Conservation (phyloP, 37 sponge, comb jelly and placozoan species). For the Ianthella basta region DNA sequence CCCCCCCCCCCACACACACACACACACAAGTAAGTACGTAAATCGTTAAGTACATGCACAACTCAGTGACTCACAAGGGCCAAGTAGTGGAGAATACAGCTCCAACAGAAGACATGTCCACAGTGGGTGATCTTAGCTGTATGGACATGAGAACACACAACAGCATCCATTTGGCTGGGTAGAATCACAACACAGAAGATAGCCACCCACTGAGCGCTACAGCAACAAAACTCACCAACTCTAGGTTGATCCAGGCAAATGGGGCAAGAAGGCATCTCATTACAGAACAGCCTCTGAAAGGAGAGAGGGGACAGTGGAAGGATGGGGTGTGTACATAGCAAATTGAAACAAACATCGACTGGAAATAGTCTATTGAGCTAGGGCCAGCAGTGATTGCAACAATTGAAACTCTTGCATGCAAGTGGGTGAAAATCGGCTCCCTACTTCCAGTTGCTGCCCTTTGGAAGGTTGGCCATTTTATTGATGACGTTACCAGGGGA, state of each 20-base stretch:
- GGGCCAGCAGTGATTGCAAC: too few species aligned
- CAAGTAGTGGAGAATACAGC: slow-evolving; percentile 82
- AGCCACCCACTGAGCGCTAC: too few species aligned
- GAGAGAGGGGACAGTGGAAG: background rate
- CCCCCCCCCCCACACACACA: background rate
- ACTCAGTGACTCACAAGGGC: slow-evolving; percentile 49
- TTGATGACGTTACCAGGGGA: too few species aligned
- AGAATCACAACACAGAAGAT: background rate
- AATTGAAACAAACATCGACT: background rate
- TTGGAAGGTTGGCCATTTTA: too few species aligned
- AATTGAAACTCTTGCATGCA: too few species aligned
- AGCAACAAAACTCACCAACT: slow-evolving; percentile 55
- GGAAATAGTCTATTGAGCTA: too few species aligned
- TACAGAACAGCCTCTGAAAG: slow-evolving; percentile 77
- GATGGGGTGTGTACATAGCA: too few species aligned
- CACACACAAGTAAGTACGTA: background rate
- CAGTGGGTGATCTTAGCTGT: slow-evolving; percentile 86
- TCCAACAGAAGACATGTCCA: slow-evolving; percentile 89
- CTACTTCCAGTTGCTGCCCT: too few species aligned
- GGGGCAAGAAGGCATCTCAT: slow-evolving; percentile 90
- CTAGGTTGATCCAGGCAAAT: slow-evolving; percentile 90
- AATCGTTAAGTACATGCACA: slow-evolving; percentile 16
- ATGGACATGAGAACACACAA: background rate
- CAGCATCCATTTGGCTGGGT: background rate
- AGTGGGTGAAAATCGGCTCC: too few species aligned